A percentile compares a stretch with the other conserved stretches of the same genome.
Evolutionary conservation across 2,888 invertebrate species (phyloP).

Genomic region (Dinocampus coccinellae): DNA sequence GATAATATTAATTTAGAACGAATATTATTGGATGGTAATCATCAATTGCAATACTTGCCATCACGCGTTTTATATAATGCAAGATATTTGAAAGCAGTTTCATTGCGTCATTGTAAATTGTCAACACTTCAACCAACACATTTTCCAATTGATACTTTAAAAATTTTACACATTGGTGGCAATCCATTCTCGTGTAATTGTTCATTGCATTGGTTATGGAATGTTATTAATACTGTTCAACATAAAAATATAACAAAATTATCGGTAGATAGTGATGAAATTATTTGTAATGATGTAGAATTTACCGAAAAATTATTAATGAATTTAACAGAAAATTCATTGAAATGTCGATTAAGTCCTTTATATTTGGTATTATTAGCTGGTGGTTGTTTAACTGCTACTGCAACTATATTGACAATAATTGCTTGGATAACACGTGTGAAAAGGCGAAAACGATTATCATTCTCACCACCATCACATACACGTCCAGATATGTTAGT

Average conservation of each 20-base stretch:
- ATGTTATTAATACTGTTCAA: conserved; percentile 72
- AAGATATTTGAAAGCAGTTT: conserved; percentile 81
- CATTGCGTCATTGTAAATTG: conserved; percentile 82
- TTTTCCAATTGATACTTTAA: conserved; percentile 85
- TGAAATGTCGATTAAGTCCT: conserved; percentile 61
- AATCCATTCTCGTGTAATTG: conserved; percentile 91
- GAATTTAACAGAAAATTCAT: conserved; percentile 59
- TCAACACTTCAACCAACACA: conserved; percentile 83
- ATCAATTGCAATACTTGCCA: conserved; percentile 81
- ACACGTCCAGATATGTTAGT: conserved; percentile 65
- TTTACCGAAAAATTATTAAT: conserved; percentile 64
- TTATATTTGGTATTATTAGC: conserved; percentile 66
- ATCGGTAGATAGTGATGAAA: conserved; percentile 63
- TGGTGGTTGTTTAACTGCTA: conserved; percentile 64
- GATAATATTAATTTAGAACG: conserved; percentile 87
- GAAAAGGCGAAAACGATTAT: conserved; percentile 60
- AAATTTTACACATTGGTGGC: conserved; percentile 81
- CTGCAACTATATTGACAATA: conserved; percentile 61
- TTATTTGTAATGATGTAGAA: conserved; percentile 64
- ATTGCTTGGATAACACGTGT: conserved; percentile 62
- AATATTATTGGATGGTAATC: conserved; percentile 84
- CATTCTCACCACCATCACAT: conserved; percentile 60
- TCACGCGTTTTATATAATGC: conserved; percentile 83
- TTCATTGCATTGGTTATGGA: conserved; percentile 89
- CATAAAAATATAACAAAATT: conserved; percentile 63